Conservation (phyloP, 1,140 invertebrate genomes). For the Babylonia areolata region DNA sequence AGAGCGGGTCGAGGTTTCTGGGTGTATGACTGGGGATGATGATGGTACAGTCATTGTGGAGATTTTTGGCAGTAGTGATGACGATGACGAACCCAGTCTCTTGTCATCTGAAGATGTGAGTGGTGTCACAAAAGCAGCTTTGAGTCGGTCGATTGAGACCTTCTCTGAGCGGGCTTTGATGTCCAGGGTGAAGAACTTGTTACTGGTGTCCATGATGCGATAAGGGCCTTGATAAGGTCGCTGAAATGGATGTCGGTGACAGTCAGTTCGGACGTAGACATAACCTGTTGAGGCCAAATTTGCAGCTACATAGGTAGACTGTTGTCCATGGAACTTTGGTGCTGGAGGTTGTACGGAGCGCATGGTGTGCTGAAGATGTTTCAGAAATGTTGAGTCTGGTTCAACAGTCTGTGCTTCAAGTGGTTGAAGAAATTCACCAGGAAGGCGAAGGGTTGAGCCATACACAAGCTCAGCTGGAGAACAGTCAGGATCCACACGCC, state of each 20-base stretch:
- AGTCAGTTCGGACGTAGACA: slow-evolving; percentile 38
- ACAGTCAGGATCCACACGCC: slow-evolving; percentile 15
- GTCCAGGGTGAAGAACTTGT: slow-evolving; percentile 31
- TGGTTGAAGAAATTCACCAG: slow-evolving; percentile 32
- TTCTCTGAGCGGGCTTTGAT: slow-evolving; percentile 27
- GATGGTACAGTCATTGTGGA: not conserved
- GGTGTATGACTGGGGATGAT: no score
- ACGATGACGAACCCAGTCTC: not conserved
- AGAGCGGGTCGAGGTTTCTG: not conserved
- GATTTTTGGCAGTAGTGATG: not conserved
- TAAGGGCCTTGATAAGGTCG: slow-evolving; percentile 41
- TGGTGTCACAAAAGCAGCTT: slow-evolving; percentile 10
- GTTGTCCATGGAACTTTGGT: slow-evolving; percentile 1
- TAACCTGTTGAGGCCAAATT: slow-evolving; percentile 10
- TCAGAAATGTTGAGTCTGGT: not conserved
- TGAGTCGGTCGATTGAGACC: slow-evolving; percentile 37
- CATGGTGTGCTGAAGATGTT: slow-evolving; percentile 20
- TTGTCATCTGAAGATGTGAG: not conserved
- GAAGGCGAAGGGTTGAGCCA: slow-evolving; percentile 35
- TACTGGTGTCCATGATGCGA: not conserved
- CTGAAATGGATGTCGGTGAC: not conserved
- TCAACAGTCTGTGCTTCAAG: not conserved
- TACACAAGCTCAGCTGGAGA: slow-evolving; percentile 38
- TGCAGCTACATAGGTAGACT: slow-evolving; percentile 19
- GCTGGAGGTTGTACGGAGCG: not conserved